Evolutionary conservation across 2,113 vertebrate genomes (phyloP).

Genomic region (Protomyctophum bolini): DNA sequence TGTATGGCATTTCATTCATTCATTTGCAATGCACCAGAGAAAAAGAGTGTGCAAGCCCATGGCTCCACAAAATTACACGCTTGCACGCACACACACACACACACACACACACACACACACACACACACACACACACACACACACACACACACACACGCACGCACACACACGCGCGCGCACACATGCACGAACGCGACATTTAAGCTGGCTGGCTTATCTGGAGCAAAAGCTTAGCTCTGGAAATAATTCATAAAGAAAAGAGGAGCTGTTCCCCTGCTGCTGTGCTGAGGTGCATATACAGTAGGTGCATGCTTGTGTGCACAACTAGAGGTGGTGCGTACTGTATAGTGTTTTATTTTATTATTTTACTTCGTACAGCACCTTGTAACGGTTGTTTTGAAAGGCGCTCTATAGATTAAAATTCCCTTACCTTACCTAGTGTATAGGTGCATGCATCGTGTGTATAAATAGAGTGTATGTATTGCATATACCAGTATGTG

Average conservation of each 20-base stretch:
- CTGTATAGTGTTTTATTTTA: no score
- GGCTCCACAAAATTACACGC: background rate
- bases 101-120: background rate
- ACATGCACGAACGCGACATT: slow-evolving; percentile 11
- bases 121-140: slow-evolving; percentile 1
- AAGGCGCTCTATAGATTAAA: no score
- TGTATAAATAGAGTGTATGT: background rate
- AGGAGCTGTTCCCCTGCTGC: slow-evolving; percentile 22
- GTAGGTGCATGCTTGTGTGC: slow-evolving; percentile 2
- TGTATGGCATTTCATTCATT: background rate
- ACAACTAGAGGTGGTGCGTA: no score
- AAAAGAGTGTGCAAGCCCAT: background rate
- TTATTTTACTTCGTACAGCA: no score
- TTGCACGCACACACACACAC: slow-evolving; percentile 1
- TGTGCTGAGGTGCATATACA: slow-evolving; percentile 13
- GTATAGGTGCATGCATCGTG: background rate
- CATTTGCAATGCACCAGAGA: background rate
- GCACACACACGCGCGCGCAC: background rate
- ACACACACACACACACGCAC: background rate
- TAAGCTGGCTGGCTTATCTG: slow-evolving; percentile 48
- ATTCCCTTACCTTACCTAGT: no score
- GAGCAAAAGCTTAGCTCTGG: slow-evolving; percentile 57
- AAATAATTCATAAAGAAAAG: slow-evolving; percentile 62
- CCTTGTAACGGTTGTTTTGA: no score
- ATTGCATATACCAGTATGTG: no score